Percentiles rank a stretch among this genome's conserved stretches.
These are phyloP conservation scores for Anthopleura xanthogrammica DNA, from an alignment of 92 coral and sea anemone species.

Conservation along the genomic window DNA sequence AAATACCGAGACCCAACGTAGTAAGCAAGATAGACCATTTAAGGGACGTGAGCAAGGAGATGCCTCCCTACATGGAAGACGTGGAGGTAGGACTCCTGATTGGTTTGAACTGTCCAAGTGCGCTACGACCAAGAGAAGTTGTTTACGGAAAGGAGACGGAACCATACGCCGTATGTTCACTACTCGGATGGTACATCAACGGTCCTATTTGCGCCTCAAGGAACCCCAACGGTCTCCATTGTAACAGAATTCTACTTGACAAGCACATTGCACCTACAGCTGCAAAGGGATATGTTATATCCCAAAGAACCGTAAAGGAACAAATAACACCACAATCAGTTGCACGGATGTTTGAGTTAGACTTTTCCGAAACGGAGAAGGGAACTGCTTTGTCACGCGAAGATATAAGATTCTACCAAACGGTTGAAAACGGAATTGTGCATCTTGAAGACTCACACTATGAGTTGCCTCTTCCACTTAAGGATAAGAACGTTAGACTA, in stretches of 20 bases:
- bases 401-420: slow-evolving; percentile 20
- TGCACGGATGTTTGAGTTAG: slow-evolving; percentile 25
- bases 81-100: slow-evolving; percentile 46
- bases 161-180: slow-evolving; percentile 33
- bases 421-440: slow-evolving; percentile 47
- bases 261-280: neutral
- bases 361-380: slow-evolving; percentile 46
- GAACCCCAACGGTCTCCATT: slow-evolving; percentile 3
- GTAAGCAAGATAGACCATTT: slow-evolving; percentile 37
- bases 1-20: slow-evolving; percentile 53
- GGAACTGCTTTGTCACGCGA: slow-evolving; percentile 34
- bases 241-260: slow-evolving; percentile 38
- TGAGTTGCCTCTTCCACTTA: slow-evolving; percentile 59
- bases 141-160: slow-evolving; percentile 31
- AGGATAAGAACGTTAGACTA: slow-evolving; percentile 26
- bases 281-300: slow-evolving; percentile 22
- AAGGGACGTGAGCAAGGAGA: slow-evolving; percentile 29
- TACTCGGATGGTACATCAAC: slow-evolving; percentile 40
- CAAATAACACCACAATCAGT: slow-evolving; percentile 29
- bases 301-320: slow-evolving; percentile 33
- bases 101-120: slow-evolving; percentile 42
- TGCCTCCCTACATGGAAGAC: slow-evolving; percentile 56
- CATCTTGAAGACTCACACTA: slow-evolving; percentile 49
- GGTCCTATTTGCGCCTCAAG: slow-evolving; percentile 10
- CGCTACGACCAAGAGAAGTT: slow-evolving; percentile 38